Evolutionary conservation across 2,888 invertebrate genomes (phyloP), one percentile per base, ranked within the genome.

Genomic region (Ditula angustiorana): DNA sequence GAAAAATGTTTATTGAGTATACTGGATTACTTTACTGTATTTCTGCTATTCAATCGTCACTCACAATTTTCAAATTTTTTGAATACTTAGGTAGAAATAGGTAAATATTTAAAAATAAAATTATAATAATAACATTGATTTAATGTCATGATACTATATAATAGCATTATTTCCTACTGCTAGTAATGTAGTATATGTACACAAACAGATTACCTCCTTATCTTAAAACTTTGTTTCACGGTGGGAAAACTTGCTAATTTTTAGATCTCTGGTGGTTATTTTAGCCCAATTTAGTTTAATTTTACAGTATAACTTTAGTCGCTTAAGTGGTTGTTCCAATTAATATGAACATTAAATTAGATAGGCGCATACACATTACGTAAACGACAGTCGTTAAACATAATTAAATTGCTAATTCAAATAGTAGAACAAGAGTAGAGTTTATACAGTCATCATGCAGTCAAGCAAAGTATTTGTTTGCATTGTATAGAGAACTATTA

Each of bases 231-330:
- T 87, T 83, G 79, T 83, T 82, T 88, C 70, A 87, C 92, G 92
- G 92, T 92, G 92, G 92, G 92, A 90, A 90, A 80, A 87, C 85
- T 88, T 86, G 78, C 78, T 80, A 81, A 78, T 80, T 87, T 82
- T 86, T 83, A 83, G 75, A 83, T 85, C 76, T 87, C 85, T 83
- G 90, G 90, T 91, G 90, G 91, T 86, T 83, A 75, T 75, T 77
- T 89, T 82, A 86, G 83, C 82, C 81, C 80, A 82, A 73, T 74
- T 70, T 73, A 33, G 19, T 78, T 77, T 77, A 74, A 73, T 74
- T 77, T 58, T 44, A 63, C 19, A 26, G 33, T 21, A 35, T 58
- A 58, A 41, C 41, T 41, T 41, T 19, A 41, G 7, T 59, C 21
- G 28, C 7, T 47, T 37, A 59, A 53, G 37, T 59, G 37, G 33